Evolutionary conservation across 2,797 vertebrate genomes (phyloP).

Genomic region (Florisuga fusca): DNA sequence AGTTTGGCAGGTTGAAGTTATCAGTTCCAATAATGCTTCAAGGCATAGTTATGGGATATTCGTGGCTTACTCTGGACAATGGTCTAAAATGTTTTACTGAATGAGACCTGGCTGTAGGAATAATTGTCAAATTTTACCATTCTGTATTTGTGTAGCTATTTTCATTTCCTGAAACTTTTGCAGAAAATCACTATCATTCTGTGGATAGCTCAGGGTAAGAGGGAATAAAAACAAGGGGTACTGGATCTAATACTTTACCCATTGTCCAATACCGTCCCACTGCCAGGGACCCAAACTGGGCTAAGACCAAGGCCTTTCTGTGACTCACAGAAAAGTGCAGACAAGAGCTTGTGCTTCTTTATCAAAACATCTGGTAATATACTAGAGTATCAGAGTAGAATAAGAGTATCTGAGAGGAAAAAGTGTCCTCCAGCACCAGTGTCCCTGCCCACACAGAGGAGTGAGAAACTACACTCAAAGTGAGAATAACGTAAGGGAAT

Average conservation of each 20-base stretch:
- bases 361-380: background rate
- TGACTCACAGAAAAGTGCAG: background rate
- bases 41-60: background rate
- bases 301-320: background rate
- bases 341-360: background rate
- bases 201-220: background rate
- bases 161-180: background rate
- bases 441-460: background rate
- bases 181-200: background rate
- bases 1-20: background rate
- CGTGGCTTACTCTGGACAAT: background rate
- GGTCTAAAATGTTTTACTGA: background rate
- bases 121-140: background rate
- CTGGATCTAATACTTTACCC: background rate
- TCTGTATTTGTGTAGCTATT: background rate
- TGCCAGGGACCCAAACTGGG: background rate
- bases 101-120: background rate
- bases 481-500: background rate
- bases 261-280: background rate
- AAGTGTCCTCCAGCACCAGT: background rate
- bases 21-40: background rate
- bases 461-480: background rate
- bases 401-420: background rate
- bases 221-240: background rate
- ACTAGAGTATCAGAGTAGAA: background rate